Evolutionary conservation across 23 tunicate species (phyloP), one percentile per base, ranked within the genome.

Genomic region (Ciona savignyi): DNA sequence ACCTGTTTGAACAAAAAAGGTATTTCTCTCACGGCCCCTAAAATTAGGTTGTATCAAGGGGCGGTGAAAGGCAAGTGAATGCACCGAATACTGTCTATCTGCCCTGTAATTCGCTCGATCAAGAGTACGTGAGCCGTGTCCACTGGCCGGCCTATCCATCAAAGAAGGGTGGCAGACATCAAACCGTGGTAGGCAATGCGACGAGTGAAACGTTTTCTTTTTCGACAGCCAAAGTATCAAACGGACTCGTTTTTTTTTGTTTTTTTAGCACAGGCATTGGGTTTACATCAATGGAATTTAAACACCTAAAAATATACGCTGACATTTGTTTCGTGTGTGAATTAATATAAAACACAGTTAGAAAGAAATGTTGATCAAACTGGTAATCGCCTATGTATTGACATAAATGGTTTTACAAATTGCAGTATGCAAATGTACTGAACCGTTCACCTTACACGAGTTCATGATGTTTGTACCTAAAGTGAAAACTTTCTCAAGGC

Each of bases 11-110:
- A 42, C 15, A 42, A 6, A 6, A 6, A 6, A 9, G 56, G 15
- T 15, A 9, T 6, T 42, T 42, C 56, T 42, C 56, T 42, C 56
- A 42, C 56, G 56, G 56, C 56, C 56, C 15, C 56, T 42, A 15
- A 42, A 42, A 42, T 42, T 42, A 15, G 56, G 56, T 42, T 9
- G 15, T 42, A 42, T 42, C 11, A 42, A 9, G 56, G 11, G 56
- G 56, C 56, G 56, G 56, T 42, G 56, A 42, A 42, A 42, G 56
- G 56, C 56, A 42, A 42, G 56, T 42, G 56, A 42, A 42, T 42
- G 56, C 56, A 9, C 56, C 56, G 9, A 6, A 42, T 42, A 9
- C 56, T 42, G 56, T 42, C 56, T 6, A 9, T 9, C 9, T 42
- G 56, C 56, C 56, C 56, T 42, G 56, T 42, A 42, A 6, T 42